Percentiles rank a stretch among this genome's conserved stretches.
Conservation (phyloP, 1,140 invertebrate genomes). For the Theocolax elegans region DNA sequence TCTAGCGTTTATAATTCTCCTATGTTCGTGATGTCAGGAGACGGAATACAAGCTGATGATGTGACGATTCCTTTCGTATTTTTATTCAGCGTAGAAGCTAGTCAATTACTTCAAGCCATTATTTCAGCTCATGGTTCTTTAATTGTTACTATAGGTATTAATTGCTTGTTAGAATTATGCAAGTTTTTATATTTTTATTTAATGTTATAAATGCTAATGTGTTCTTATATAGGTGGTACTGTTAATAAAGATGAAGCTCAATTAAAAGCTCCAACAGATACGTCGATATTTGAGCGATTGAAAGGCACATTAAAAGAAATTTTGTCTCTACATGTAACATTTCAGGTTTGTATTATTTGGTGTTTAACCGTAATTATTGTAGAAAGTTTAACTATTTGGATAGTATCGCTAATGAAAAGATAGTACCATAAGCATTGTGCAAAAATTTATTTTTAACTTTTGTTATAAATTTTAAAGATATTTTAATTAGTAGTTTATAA, state of each 20-base stretch:
- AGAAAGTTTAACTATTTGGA: conserved; percentile 45
- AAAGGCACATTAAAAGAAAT: conserved; percentile 65
- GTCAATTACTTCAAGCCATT: conserved; percentile 72
- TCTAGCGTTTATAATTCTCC: conserved; percentile 79
- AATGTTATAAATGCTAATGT: conserved; percentile 1
- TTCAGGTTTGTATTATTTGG: conserved; percentile 54
- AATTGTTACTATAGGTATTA: conserved; percentile 58
- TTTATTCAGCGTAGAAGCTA: conserved; percentile 85
- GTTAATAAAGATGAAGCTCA: conserved; percentile 55
- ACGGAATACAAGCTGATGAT: conserved; percentile 81
- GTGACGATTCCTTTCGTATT: conserved; percentile 92
- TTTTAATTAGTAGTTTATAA: conserved; percentile 27
- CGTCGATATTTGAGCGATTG: conserved; percentile 63
- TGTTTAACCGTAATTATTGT: conserved; percentile 46
- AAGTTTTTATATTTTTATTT: conserved; percentile 4
- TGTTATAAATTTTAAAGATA: conserved; percentile 28
- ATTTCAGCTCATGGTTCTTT: conserved; percentile 48
- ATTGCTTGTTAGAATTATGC: conserved; percentile 30
- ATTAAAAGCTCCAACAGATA: conserved; percentile 60
- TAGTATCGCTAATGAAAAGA: conserved; percentile 43
- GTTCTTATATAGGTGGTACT: conserved; percentile 53
- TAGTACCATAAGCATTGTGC: conserved; percentile 24
- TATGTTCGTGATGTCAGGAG: conserved; percentile 96
- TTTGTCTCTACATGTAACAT: conserved; percentile 55
- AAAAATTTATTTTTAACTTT: conserved; percentile 28